A percentile compares a stretch with the other conserved stretches of the same genome.
Evolutionary conservation across 2,888 invertebrate genomes (phyloP).

Genomic region (Troides oblongomaculatus): DNA sequence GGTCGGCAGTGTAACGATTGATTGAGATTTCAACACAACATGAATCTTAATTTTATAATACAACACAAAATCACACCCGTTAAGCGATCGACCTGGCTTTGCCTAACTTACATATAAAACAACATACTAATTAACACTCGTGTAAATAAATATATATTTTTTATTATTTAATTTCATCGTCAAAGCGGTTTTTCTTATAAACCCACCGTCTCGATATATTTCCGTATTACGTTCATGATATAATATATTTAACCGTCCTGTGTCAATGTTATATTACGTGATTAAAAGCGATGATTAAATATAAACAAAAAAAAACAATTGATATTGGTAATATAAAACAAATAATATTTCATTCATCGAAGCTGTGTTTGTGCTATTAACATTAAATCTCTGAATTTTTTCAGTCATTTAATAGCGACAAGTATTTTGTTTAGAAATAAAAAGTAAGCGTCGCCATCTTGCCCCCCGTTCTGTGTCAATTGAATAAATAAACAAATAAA

Average conservation of each 20-base stretch:
- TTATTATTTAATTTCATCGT: constrained; percentile 7
- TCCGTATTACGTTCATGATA: background rate
- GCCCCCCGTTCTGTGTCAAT: background rate
- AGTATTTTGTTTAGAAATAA: background rate
- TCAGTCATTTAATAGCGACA: background rate
- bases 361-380: background rate
- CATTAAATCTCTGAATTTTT: background rate
- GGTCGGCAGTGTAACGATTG: constrained; percentile 36
- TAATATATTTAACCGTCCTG: background rate
- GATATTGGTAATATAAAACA: background rate
- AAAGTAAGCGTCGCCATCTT: constrained; percentile 9
- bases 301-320: background rate
- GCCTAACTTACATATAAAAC: constrained; percentile 32
- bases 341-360: background rate
- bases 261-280: background rate
- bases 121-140: constrained; percentile 27
- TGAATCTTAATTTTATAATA: constrained; percentile 27
- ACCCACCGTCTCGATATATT: background rate
- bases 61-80: constrained; percentile 30
- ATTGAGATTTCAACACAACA: background rate
- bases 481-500: constrained; percentile 5
- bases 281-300: background rate
- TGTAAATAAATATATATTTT: constrained; percentile 21
- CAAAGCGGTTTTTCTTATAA: constrained; percentile 2
- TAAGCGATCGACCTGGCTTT: constrained; percentile 28